These are phyloP conservation scores for Azemiops feae DNA, from an alignment of 2,113 vertebrate species.

Conservation along the genomic window DNA sequence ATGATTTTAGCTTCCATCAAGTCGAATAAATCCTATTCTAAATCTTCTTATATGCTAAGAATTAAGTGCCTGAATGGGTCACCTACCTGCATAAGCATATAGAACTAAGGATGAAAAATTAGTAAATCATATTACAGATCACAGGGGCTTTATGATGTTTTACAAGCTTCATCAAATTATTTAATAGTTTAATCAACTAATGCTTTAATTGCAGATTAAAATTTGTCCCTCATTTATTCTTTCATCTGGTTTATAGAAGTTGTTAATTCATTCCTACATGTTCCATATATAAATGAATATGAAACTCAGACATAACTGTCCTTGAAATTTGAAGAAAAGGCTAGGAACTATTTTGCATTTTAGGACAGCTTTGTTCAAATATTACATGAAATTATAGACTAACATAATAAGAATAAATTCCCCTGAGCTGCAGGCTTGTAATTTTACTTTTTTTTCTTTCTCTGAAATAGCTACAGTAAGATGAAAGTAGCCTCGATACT, in stretches of 20 bases:
- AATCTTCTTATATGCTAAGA: slow-evolving; percentile 15
- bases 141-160: not conserved
- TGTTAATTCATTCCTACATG: not conserved
- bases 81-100: not conserved
- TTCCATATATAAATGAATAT: not conserved
- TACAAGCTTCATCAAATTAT: not conserved
- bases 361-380: not conserved
- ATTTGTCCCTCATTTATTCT: not conserved
- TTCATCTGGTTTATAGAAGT: not conserved
- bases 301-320: not conserved
- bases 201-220: slow-evolving; percentile 2
- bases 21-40: slow-evolving; percentile 6
- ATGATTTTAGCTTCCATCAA: slow-evolving; percentile 9
- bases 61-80: slow-evolving; percentile 7
- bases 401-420: not conserved
- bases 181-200: slow-evolving; percentile 6
- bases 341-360: not conserved
- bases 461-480: not conserved
- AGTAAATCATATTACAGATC: not conserved
- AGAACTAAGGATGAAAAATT: slow-evolving; percentile 2
- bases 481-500: not conserved
- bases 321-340: not conserved
- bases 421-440: not conserved
- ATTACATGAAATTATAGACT: not conserved
- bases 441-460: not conserved